Evolutionary conservation across 1,140 invertebrate species (phyloP).

Genomic region (Tribolium castaneum): DNA sequence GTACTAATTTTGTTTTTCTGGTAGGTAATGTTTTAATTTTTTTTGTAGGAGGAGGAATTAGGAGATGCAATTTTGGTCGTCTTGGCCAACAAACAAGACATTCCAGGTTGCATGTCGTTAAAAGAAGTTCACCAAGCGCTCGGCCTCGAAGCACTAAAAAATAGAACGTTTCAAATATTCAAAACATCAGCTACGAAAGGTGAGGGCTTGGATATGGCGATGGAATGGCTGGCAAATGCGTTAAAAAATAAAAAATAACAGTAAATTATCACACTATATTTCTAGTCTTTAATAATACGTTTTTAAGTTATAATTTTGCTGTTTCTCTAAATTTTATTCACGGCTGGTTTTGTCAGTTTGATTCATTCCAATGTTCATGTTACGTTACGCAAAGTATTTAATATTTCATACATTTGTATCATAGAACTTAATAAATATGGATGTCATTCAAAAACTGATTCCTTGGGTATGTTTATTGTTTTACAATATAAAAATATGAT

Average conservation of each 20-base stretch:
- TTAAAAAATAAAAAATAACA: slow-evolving; percentile 87
- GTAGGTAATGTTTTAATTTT: not conserved
- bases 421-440: slow-evolving; percentile 17
- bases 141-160: slow-evolving; percentile 93
- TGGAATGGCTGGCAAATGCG: slow-evolving; percentile 97
- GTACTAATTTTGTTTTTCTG: slow-evolving; percentile 60
- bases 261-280: slow-evolving; percentile 28
- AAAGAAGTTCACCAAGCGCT: slow-evolving; percentile 97
- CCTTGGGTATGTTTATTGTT: not conserved
- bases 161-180: slow-evolving; percentile 99
- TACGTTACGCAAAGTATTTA: slow-evolving; percentile 19
- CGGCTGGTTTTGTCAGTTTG: not conserved
- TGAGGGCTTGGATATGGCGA: slow-evolving; percentile 98
- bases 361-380: slow-evolving; percentile 5
- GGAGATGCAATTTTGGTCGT: slow-evolving; percentile 95
- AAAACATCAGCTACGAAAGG: slow-evolving; percentile 99
- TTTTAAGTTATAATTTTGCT: not conserved
- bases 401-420: slow-evolving; percentile 33
- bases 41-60: slow-evolving; percentile 93
- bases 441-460: not conserved
- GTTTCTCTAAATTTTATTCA: slow-evolving; percentile 4
- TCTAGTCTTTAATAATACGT: slow-evolving; percentile 39
- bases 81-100: slow-evolving; percentile 99
- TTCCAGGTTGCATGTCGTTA: slow-evolving; percentile 95
- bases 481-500: not conserved